Evolutionary conservation across 2,113 vertebrate species (phyloP), one percentile per base, ranked within the genome.

Genomic region (Pangasianodon gigas): DNA sequence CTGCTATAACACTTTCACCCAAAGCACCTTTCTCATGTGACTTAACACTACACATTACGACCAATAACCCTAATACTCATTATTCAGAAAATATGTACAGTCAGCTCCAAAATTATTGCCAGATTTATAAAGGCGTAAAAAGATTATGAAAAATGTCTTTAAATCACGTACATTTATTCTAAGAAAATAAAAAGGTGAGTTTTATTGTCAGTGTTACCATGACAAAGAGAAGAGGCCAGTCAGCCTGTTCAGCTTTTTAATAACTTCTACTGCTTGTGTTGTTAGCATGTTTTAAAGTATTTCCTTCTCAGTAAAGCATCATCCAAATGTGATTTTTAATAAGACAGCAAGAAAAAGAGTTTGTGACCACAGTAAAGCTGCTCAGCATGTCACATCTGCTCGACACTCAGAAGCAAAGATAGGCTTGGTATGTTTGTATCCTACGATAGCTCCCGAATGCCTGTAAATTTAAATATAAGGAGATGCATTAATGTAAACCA

Each of bases 1-100:
- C 24, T 29, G 60, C 7, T 65, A 16, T 41, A 9, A 16, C 69
- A 71, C 4, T 32, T 24, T 46, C 7, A 29, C 10, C 65, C 65
- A 67, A 29, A 67, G 65, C 74, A 79, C 44, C 1, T 79, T 51
- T 65, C 81, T 67, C 86, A 85, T 56, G 44, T 32, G 84, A 58
- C 29, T 41, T 41, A 37, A 29, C 77, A n/a, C 44, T 80, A 82
- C 6, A 82, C 1, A 56, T 81, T 52, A 81, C n/a, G 32, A 54
- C 65, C n/a, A 32, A 14, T 67, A 67, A 67, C 24, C 9, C 26
- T 29, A 67, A 67, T 67, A 67, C 7, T 67, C 3, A 67, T 65
- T 65, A 29, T 10, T 11, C 8, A 65, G 26, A 65, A 65, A 29
- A 29, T 67, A n/a, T 67, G 26, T 67, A 29, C 65, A 4, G 1